Evolutionary conservation across 2,797 vertebrate species (phyloP).

Genomic region (Channallabes apus): DNA sequence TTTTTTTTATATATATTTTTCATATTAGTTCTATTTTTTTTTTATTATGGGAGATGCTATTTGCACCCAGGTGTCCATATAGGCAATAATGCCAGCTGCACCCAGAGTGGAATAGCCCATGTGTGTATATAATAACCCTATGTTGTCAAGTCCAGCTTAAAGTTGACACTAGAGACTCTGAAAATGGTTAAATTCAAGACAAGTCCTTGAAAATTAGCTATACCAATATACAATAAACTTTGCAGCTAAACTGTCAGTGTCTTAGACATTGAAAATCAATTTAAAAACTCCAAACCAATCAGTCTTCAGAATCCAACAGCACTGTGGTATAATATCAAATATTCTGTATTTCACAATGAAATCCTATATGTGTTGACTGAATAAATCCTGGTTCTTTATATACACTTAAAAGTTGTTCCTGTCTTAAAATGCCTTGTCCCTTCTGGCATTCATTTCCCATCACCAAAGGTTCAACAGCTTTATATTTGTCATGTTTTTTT

Average conservation of each 20-base stretch:
- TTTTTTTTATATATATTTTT: too few species aligned
- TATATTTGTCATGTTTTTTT: slow-evolving; percentile 39
- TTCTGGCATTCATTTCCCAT: slow-evolving; percentile 48
- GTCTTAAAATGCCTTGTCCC: background rate
- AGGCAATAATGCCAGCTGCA: too few species aligned
- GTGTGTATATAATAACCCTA: background rate
- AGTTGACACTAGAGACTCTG: background rate
- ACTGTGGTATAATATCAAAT: background rate
- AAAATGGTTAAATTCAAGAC: background rate
- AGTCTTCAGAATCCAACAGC: background rate
- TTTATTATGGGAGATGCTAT: too few species aligned
- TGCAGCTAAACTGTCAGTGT: background rate
- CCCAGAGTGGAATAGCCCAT: too few species aligned
- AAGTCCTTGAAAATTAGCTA: background rate
- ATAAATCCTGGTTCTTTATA: background rate
- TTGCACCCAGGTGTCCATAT: too few species aligned
- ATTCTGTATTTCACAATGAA: background rate
- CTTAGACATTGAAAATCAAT: background rate
- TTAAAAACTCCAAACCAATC: background rate
- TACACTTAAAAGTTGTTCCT: background rate
- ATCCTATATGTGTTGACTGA: background rate
- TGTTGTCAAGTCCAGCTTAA: background rate
- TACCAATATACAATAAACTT: background rate
- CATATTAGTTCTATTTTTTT: too few species aligned
- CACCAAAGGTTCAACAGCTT: slow-evolving; percentile 67